These are phyloP conservation scores for Patella pellucida DNA, from an alignment of 2,888 invertebrate species.

Conservation along the genomic window DNA sequence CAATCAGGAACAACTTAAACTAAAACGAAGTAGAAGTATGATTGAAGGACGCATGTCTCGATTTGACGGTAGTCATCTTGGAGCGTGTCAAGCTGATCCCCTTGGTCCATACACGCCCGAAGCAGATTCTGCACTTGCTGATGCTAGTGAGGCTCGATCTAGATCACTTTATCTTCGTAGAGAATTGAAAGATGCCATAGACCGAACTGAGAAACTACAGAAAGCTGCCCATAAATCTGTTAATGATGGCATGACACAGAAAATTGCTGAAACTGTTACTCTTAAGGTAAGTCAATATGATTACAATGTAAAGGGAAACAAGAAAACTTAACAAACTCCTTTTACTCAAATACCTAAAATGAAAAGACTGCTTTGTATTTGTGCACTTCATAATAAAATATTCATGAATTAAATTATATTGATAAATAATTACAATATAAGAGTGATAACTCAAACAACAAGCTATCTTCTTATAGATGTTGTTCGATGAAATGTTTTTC, in stretches of 20 bases:
- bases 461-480: too few species aligned
- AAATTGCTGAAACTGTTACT: slow-evolving; percentile 66
- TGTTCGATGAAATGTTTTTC: too few species aligned
- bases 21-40: slow-evolving; percentile 28
- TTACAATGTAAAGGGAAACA: not conserved
- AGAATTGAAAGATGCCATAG: slow-evolving; percentile 59
- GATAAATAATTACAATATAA: too few species aligned
- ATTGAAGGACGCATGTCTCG: slow-evolving; percentile 26
- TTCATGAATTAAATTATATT: too few species aligned
- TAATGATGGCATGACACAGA: slow-evolving; percentile 67
- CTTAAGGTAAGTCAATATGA: slow-evolving; percentile 58
- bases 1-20: slow-evolving; percentile 25
- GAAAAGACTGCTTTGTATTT: too few species aligned
- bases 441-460: too few species aligned
- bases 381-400: too few species aligned
- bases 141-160: slow-evolving; percentile 58
- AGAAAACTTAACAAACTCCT: too few species aligned
- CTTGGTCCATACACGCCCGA: slow-evolving; percentile 68
- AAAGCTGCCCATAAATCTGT: slow-evolving; percentile 67
- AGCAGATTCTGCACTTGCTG: slow-evolving; percentile 61
- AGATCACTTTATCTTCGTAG: slow-evolving; percentile 59
- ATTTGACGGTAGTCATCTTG: slow-evolving; percentile 17
- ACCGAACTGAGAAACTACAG: slow-evolving; percentile 60
- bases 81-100: slow-evolving; percentile 52
- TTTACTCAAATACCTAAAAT: too few species aligned